Conservation (phyloP, 2,113 vertebrate species). For the human (Homo sapiens) region GRCh38 chr15:53564501-53565000, state of each 20-base stretch:
- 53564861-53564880: background rate
- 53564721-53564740: background rate
- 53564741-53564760: background rate
- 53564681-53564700: background rate
- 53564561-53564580: background rate
- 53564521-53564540: background rate
- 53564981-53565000: background rate
- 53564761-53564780: background rate
- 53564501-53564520: conserved; percentile 18
- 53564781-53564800: background rate
- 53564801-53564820: background rate
- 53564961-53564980: background rate
- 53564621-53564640: background rate
- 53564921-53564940: background rate
- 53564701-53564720: background rate
- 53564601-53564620: background rate
- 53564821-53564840: background rate
- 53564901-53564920: background rate
- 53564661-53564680: background rate
- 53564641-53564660: background rate
- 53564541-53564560: background rate
- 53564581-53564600: background rate
- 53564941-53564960: background rate
- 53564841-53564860: background rate
- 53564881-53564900: background rate